These are phyloP conservation scores for Orchestia grillus DNA, from an alignment of 1,140 invertebrate genomes.

Conservation along the genomic window DNA sequence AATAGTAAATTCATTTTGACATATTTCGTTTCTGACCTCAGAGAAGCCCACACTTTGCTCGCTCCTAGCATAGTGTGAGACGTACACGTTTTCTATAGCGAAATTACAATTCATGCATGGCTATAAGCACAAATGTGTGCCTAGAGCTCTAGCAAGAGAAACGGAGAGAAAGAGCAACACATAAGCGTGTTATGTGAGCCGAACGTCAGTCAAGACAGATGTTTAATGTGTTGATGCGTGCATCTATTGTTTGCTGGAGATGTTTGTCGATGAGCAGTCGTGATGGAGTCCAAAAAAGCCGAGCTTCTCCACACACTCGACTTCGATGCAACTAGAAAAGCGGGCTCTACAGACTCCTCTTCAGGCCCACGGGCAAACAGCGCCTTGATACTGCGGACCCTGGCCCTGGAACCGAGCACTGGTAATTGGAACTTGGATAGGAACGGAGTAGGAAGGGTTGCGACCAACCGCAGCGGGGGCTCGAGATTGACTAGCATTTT, in stretches of 20 bases:
- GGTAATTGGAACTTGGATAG: too few species aligned
- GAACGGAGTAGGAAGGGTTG: too few species aligned
- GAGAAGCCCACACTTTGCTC: too few species aligned
- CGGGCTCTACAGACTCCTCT: background rate
- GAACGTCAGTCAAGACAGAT: constrained; percentile 23
- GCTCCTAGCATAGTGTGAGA: background rate
- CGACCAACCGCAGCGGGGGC: too few species aligned
- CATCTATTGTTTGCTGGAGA: constrained; percentile 43
- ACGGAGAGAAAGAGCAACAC: background rate
- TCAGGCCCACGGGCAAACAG: constrained; percentile 3
- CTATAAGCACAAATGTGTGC: background rate
- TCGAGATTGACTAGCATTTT: too few species aligned
- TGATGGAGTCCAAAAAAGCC: constrained; percentile 17
- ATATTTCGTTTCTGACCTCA: background rate
- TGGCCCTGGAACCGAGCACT: background rate
- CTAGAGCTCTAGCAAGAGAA: background rate
- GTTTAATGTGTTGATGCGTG: constrained; percentile 47
- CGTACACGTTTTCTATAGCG: background rate
- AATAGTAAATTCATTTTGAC: background rate
- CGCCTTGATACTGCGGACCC: background rate
- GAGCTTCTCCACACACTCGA: constrained; percentile 23
- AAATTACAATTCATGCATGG: background rate
- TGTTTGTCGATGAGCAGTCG: constrained; percentile 43
- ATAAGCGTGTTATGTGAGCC: constrained; percentile 23
- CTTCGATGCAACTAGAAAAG: background rate